phyloP scores from a whole-genome alignment of 2,797 vertebrate genomes.

The Karalla daura region DNA sequence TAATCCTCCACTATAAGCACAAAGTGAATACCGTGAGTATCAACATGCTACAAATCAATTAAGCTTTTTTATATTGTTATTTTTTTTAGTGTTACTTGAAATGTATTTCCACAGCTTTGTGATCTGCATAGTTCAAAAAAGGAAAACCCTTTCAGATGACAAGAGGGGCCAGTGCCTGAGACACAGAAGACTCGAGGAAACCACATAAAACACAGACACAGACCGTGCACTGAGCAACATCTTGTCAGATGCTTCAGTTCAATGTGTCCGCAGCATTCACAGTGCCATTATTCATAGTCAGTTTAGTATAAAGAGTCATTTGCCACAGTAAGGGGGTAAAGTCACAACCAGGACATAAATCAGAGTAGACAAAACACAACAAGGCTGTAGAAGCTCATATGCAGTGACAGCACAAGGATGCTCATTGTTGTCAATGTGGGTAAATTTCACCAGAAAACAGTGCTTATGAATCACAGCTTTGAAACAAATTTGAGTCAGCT shows the following conservation, averaged over 20 bases:
- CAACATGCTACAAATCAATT: background rate
- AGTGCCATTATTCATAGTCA: slow-evolving; percentile 9
- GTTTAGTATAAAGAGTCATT: background rate
- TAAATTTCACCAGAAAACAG: background rate
- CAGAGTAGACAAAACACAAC: slow-evolving; percentile 5
- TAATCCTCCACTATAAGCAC: background rate
- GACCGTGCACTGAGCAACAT: slow-evolving; percentile 21
- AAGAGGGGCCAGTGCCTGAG: background rate
- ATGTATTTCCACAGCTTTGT: slow-evolving; percentile 5
- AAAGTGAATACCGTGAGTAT: background rate
- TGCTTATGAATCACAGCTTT: slow-evolving; percentile 14
- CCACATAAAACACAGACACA: slow-evolving; percentile 16
- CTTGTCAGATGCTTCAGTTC: slow-evolving; percentile 16
- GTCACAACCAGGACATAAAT: slow-evolving; percentile 23
- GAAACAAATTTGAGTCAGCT: slow-evolving; percentile 5
- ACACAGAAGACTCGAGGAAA: slow-evolving; percentile 34
- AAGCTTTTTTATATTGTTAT: too few relatives aligned
- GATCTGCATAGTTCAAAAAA: background rate
- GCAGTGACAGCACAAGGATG: slow-evolving; percentile 10
- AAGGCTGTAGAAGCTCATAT: background rate
- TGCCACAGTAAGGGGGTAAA: slow-evolving; percentile 11
- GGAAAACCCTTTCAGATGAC: slow-evolving; percentile 10
- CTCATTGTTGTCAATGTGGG: slow-evolving; percentile 16
- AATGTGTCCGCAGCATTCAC: background rate
- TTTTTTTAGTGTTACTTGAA: slow-evolving; percentile 4